Conservation (phyloP, 2,797 vertebrate species). For the Falco cherrug region DNA sequence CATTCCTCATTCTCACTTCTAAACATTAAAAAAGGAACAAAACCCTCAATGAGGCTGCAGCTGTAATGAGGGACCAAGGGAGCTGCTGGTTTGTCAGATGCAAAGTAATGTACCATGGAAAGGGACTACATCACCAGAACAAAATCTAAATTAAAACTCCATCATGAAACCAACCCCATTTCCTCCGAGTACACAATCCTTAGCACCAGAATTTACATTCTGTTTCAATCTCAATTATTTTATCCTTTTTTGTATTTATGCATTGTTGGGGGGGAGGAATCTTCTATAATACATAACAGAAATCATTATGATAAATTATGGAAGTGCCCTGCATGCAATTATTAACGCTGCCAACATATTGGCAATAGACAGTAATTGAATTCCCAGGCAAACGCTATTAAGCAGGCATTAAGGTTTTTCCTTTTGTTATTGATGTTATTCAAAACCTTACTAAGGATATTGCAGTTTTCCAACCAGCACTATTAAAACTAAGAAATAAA, state of each 20-base stretch:
- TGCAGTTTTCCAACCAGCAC: background rate
- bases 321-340: slow-evolving; percentile 43
- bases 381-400: slow-evolving; percentile 3
- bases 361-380: slow-evolving; percentile 55
- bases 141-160: slow-evolving; percentile 64
- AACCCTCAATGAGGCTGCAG: background rate
- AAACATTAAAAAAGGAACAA: slow-evolving; percentile 42
- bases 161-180: slow-evolving; percentile 34
- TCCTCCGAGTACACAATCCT: slow-evolving; percentile 47
- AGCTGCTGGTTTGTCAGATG: slow-evolving; percentile 28
- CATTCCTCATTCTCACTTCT: slow-evolving; percentile 17
- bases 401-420: slow-evolving; percentile 35
- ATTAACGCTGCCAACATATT: slow-evolving; percentile 56
- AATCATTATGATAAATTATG: slow-evolving; percentile 67
- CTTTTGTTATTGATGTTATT: background rate
- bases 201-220: slow-evolving; percentile 47
- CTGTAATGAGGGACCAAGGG: slow-evolving; percentile 40
- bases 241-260: background rate
- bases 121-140: slow-evolving; percentile 52
- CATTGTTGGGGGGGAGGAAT: background rate
- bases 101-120: slow-evolving; percentile 51
- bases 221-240: slow-evolving; percentile 63
- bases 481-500: background rate
- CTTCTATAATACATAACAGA: slow-evolving; percentile 45
- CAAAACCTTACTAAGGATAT: background rate